Evolutionary conservation across 2,888 invertebrate species (phyloP).

Genomic region (Morpho achilles): DNA sequence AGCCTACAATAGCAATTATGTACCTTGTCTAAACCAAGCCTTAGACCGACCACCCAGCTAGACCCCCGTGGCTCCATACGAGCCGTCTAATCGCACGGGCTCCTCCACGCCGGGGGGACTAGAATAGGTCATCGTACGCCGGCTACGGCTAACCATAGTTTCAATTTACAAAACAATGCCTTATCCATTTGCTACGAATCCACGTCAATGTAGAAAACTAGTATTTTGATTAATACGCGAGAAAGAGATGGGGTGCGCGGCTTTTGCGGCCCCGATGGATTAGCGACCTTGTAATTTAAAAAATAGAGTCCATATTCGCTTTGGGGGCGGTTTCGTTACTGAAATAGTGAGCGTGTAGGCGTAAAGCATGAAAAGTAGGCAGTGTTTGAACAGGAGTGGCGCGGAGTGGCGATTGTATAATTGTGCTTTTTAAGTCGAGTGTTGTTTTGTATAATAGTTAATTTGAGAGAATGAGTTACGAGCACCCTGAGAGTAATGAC

Average conservation of each 20-base stretch:
- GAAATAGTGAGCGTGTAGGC: constrained; percentile 76
- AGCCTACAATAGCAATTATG: constrained; percentile 64
- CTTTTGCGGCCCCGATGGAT: constrained; percentile 29
- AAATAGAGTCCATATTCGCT: constrained; percentile 52
- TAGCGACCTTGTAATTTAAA: constrained; percentile 42
- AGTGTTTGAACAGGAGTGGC: constrained; percentile 60
- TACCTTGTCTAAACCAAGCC: constrained; percentile 67
- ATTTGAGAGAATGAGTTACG: constrained; percentile 26
- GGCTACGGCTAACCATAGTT: constrained; percentile 65
- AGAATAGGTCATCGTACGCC: constrained; percentile 45
- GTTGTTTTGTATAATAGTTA: constrained; percentile 33
- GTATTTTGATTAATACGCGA: constrained; percentile 78
- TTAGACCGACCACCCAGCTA: constrained; percentile 33
- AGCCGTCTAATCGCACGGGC: constrained; percentile 26
- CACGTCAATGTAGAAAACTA: constrained; percentile 75
- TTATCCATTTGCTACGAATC: constrained; percentile 77
- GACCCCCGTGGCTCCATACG: constrained; percentile 36
- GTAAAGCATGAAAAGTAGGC: constrained; percentile 77
- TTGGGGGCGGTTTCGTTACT: constrained; percentile 48
- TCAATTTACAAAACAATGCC: constrained; percentile 78
- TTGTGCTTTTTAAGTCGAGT: constrained; percentile 35
- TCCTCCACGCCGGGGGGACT: constrained; percentile 28
- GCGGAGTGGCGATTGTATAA: constrained; percentile 62
- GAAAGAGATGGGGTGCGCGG: constrained; percentile 72
- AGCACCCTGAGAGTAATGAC: constrained; percentile 22